Conservation (phyloP, 2,797 vertebrate species). For the Phataginus tetradactyla region DNA sequence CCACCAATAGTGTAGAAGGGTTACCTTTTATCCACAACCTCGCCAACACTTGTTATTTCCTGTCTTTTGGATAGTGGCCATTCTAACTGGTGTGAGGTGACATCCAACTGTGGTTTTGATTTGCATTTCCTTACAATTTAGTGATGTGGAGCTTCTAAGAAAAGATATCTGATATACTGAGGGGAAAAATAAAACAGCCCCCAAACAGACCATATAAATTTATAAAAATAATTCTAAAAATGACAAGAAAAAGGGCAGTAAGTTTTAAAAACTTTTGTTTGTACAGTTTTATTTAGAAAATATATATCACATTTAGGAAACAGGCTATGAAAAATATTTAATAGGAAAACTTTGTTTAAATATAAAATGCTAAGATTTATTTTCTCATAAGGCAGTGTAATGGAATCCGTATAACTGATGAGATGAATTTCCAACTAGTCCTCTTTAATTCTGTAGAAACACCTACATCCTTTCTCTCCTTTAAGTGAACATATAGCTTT, state of each 20-base stretch:
- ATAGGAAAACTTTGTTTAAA: neutral
- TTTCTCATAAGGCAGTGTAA: neutral
- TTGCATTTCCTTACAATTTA: no score
- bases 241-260: neutral
- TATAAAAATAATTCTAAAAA: neutral
- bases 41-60: no score
- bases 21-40: no score
- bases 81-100: no score
- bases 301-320: neutral
- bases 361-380: conserved; percentile 2
- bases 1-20: no score
- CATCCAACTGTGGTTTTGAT: no score
- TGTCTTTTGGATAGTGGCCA: no score
- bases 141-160: no score
- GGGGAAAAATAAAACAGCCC: neutral
- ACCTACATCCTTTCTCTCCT: neutral
- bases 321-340: neutral
- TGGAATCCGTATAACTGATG: neutral
- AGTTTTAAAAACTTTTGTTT: conserved; percentile 21
- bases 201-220: neutral
- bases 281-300: neutral
- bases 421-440: neutral
- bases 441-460: conserved; percentile 5
- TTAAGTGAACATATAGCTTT: neutral
- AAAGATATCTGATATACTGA: neutral